phyloP scores from a whole-genome alignment of 2,797 vertebrate genomes.

The Enteromius thamalakanensis region DNA sequence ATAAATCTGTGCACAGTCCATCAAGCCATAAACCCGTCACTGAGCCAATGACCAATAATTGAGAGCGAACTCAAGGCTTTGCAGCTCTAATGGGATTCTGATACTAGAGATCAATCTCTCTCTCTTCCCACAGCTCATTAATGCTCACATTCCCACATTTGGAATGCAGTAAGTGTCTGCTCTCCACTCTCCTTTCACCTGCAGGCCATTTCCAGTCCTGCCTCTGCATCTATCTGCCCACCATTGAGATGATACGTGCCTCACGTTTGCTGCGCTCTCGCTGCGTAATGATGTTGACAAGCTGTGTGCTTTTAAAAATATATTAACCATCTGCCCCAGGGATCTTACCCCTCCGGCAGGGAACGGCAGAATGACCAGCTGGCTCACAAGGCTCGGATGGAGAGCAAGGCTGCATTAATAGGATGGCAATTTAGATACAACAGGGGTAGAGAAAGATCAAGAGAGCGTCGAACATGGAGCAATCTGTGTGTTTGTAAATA shows the following conservation, averaged over 20 bases:
- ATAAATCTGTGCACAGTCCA: constrained; percentile 48
- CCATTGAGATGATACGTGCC: constrained; percentile 56
- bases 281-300: constrained; percentile 60
- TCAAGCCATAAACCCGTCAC: constrained; percentile 22
- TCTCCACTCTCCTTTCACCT: constrained; percentile 57
- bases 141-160: constrained; percentile 50
- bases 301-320: constrained; percentile 62
- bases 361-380: constrained; percentile 54
- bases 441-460: background rate
- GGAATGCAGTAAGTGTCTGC: constrained; percentile 38
- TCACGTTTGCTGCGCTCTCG: constrained; percentile 14
- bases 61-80: constrained; percentile 24
- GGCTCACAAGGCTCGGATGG: constrained; percentile 49
- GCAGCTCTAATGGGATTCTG: constrained; percentile 51
- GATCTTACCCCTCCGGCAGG: constrained; percentile 45
- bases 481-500: constrained; percentile 23
- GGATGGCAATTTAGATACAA: background rate
- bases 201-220: constrained; percentile 65
- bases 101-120: constrained; percentile 42
- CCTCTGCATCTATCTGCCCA: constrained; percentile 65
- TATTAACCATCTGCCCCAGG: constrained; percentile 55
- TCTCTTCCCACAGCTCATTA: constrained; percentile 57
- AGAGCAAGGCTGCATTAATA: constrained; percentile 37
- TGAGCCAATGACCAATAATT: constrained; percentile 52
- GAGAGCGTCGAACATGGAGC: constrained; percentile 32